Conservation (phyloP, 35 echinoderm and acorn worm species). For the Ptychodera flava region DNA sequence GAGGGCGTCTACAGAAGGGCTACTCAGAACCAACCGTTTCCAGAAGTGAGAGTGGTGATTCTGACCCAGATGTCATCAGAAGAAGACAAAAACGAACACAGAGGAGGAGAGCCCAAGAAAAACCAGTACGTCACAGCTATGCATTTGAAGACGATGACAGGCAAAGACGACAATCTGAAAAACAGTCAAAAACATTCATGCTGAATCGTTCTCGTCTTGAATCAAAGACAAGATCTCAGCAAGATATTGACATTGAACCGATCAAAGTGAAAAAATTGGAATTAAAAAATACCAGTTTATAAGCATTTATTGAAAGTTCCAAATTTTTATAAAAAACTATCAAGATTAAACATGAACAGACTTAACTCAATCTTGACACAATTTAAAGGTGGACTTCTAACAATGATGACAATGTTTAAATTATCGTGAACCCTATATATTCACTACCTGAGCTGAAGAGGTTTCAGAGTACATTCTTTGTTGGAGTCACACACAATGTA, state of each 20-base stretch:
- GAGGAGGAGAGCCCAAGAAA: neutral
- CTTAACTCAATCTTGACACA: too few species aligned
- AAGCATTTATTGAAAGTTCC: too few species aligned
- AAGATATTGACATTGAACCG: neutral
- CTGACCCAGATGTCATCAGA: neutral
- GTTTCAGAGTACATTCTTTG: too few species aligned
- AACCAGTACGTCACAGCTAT: neutral
- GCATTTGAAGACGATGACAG: neutral
- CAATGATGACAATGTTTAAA: too few species aligned
- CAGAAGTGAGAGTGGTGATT: neutral
- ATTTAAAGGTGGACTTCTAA: too few species aligned
- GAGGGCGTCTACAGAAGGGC: neutral
- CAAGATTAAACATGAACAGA: too few species aligned
- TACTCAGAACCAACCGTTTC: neutral
- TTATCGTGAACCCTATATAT: too few species aligned
- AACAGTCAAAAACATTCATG: neutral
- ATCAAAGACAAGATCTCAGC: neutral
- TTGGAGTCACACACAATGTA: too few species aligned
- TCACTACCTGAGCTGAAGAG: too few species aligned
- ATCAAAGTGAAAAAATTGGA: neutral
- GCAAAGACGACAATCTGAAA: neutral
- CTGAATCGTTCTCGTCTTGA: neutral
- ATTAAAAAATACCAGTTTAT: neutral
- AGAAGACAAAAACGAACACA: neutral
- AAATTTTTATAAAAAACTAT: too few species aligned